Base-by-base conservation (phyloP, 2,888 invertebrate species). In the Polydesmus complanatus region DNA sequence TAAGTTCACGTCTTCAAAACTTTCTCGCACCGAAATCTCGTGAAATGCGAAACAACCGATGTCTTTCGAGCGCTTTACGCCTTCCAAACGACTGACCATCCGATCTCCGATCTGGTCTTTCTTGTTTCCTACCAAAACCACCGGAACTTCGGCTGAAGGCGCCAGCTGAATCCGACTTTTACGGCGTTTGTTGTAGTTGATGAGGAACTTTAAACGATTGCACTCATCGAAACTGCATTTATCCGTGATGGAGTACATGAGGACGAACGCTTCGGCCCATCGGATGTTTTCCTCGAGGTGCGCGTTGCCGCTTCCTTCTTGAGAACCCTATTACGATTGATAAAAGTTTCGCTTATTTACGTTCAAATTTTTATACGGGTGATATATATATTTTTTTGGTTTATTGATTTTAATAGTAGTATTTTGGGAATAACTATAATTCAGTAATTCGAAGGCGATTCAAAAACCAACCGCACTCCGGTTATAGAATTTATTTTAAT, bases 151-250 rank as follows among this genome's bases (percentile, higher is more conserved):
- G 53, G 80, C 73, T 26, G 77, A 73, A 50, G 48, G 25, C 54
- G 58, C 8, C 54, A 37, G 76, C 63, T 74, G 75, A 60, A 85
- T 75, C 68, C 84, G 79, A 26, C 62, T 53, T 61, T 84, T 79
- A 66, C 84, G 77, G 54, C 84, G 74, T 71, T 86, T 86, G 72
- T 85, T 86, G 73, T 86, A 86, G 72, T 86, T 86, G 66, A 87
- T 86, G 61, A 86, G 80, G 72, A 87, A 88, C 74, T 87, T 87
- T 60, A 88, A 79, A 0, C 87, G 81, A 70, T 86, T 86, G 74
- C 86, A 87, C 71, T 88, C 88, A 72, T 88, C 88, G 72, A 90
- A 90, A 61, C 88, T 89, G 70, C 89, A 88, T 73, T 88, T 86
- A 74, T 91, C 90, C 1, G 89, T 88, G 47, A 90, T 86, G 0